Conservation (phyloP, 2,888 invertebrate species). For the Thera obeliscata region DNA sequence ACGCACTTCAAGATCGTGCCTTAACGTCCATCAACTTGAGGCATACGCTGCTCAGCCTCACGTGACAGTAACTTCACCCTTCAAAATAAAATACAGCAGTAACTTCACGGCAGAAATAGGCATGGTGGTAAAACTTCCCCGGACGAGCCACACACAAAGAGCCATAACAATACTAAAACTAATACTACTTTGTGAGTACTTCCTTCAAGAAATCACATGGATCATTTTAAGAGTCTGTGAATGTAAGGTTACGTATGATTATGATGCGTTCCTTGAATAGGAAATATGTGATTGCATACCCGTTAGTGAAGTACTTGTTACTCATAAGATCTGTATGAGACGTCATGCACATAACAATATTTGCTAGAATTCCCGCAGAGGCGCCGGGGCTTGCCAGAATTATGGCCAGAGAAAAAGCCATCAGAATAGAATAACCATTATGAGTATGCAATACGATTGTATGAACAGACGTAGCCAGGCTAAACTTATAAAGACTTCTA, state of each 20-base stretch:
- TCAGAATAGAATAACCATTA: not conserved
- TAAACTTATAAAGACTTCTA: not conserved
- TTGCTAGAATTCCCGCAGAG: slow-evolving; percentile 13
- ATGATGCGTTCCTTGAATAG: slow-evolving; percentile 5
- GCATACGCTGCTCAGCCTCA: too few species aligned
- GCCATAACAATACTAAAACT: too few species aligned
- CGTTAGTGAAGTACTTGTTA: slow-evolving; percentile 8
- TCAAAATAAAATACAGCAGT: too few species aligned
- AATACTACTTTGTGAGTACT: too few species aligned
- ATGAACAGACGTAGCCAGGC: not conserved
- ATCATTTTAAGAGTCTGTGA: too few species aligned
- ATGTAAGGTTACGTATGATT: slow-evolving; percentile 1
- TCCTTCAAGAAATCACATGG: too few species aligned
- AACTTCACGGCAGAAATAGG: too few species aligned
- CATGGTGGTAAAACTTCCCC: too few species aligned
- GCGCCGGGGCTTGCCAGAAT: slow-evolving; percentile 4
- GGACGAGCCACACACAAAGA: too few species aligned
- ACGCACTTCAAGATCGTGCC: too few species aligned
- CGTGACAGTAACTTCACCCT: too few species aligned
- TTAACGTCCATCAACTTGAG: too few species aligned
- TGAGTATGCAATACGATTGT: not conserved
- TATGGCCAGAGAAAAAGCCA: slow-evolving; percentile 13
- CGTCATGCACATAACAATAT: slow-evolving; percentile 15
- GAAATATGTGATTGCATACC: slow-evolving; percentile 7
- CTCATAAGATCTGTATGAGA: slow-evolving; percentile 16